Evolutionary conservation across 2,113 vertebrate species (phyloP), one percentile per base, ranked within the genome.

Genomic region (Serilophus lunatus): DNA sequence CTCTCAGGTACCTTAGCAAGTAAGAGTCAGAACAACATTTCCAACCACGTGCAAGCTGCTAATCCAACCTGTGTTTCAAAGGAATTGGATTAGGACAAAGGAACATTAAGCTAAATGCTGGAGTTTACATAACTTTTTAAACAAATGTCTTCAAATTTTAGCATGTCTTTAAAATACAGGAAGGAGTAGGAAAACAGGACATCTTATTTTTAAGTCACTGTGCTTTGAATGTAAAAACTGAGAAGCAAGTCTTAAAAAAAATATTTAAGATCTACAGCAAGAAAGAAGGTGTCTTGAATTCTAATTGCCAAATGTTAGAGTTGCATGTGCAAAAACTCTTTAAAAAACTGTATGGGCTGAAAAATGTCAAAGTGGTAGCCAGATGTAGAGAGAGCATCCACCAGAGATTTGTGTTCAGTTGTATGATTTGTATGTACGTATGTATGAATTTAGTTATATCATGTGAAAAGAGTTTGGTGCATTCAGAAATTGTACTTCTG

Each of bases 381-480:
- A 94, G 87, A 77, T 83, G 83, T 93, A 53, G 47, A 90, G 47
- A n/a, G 7, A 66, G 4, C 33, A 66, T 83, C 50, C 78, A 79
- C 68, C 82, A 88, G 90, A 88, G 45, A 47, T 74, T 77, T 2
- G 0, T 56, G 57, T 91, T 74, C 50, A 75, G 6, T 40, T 70
- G 14, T 45, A 66, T 40, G 51, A 76, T 78, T 11, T 81, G 35
- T 79, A 80, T 85, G 90, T 85, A 86, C 14, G 35, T 79, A 80
- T 85, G 90, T 85, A 86, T 15, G 94, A 72, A 60, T 78, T 92
- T 53, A 83, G 60, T 96, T 93, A 93, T 33, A 56, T 75, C 85
- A 75, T 53, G 38, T 66, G 60, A 81, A 76, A 80, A 63, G 5
- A 63, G 22, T 63, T 51, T 93, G 87, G n/a, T n/a, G 71, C 66